Base-by-base conservation (phyloP, 2,888 invertebrate genomes). In the Melieria crassipennis region DNA sequence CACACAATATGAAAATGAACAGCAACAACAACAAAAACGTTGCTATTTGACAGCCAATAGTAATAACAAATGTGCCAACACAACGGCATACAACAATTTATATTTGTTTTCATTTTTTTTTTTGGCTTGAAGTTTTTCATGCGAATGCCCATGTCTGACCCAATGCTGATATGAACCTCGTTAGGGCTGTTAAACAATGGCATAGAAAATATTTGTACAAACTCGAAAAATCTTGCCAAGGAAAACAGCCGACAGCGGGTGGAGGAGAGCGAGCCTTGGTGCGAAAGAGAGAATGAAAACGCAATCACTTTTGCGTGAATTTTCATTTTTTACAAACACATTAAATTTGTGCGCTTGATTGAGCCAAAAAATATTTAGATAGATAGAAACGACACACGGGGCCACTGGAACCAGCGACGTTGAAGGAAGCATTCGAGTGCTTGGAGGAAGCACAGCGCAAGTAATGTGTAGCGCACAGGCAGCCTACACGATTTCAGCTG, bases 311-410 rank as follows among this genome's bases (percentile, higher is more conserved):
- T n/a, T 45, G 64, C 45, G 45, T 55, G 45, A 55, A 64, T 52
- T 55, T 50, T 64, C 47, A 65, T n/a, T 47, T 46, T 66, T 47
- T 47, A 46, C 57, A 66, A 81, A 80, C 80, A 80, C 81, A 82
- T 81, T 81, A 82, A 81, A 82, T 82, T 80, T 79, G 82, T 79
- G 79, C 81, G 81, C 80, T 81, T 82, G 79, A 81, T 80, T 80
- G 78, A 79, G 76, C 82, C 80, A 80, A 78, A 80, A 82, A 81
- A 16, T 64, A 42, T 64, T 16, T 50, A 30, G n/a, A n/a, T 48
- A 9, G 16, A 16, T 11, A 55, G 9, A 11, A 30, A 30, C 30
- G 30, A 30, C 30, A 30, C 30, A 30, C 30, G 30, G 30, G 1
- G 30, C 30, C 30, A 30, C 30, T 30, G 30, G 30, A 30, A 2